A percentile compares a stretch with the other conserved stretches of the same genome.
Conservation (phyloP, 2,888 invertebrate genomes). For the Cloeon dipterum region DNA sequence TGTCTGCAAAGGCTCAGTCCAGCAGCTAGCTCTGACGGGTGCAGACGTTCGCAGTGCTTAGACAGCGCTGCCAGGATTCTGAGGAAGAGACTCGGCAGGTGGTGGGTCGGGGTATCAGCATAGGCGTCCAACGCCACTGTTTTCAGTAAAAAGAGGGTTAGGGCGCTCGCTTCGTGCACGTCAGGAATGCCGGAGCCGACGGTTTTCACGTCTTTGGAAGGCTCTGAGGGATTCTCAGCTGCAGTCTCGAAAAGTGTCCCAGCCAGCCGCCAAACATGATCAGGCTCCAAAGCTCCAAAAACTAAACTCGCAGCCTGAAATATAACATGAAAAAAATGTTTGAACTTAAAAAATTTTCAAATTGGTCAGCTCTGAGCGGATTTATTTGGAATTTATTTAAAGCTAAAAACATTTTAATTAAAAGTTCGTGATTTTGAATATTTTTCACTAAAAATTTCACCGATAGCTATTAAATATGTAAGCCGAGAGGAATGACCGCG, state of each 20-base stretch:
- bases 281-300: conserved; percentile 62
- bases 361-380: no score
- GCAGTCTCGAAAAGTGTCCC: conserved; percentile 36
- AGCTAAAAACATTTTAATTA: no score
- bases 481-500: no score
- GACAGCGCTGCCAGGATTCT: conserved; percentile 36
- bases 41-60: conserved; percentile 26
- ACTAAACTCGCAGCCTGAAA: conserved; percentile 64
- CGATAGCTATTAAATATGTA: no score
- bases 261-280: conserved; percentile 66
- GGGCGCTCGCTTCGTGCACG: conserved; percentile 38
- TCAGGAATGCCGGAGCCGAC: conserved; percentile 39
- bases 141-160: conserved; percentile 52
- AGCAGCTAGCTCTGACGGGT: conserved; percentile 35
- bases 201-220: conserved; percentile 15
- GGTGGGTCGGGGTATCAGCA: conserved; percentile 50
- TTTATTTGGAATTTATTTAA: no score
- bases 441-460: no score
- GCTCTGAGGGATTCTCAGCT: conserved; percentile 15
- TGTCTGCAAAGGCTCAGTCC: conserved; percentile 45
- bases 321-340: no score
- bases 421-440: no score
- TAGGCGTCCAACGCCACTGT: conserved; percentile 52
- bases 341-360: no score
- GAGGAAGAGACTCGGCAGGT: conserved; percentile 50